Evolutionary conservation across 2,888 invertebrate genomes (phyloP).

Genomic region (Ectemnius cavifrons): DNA sequence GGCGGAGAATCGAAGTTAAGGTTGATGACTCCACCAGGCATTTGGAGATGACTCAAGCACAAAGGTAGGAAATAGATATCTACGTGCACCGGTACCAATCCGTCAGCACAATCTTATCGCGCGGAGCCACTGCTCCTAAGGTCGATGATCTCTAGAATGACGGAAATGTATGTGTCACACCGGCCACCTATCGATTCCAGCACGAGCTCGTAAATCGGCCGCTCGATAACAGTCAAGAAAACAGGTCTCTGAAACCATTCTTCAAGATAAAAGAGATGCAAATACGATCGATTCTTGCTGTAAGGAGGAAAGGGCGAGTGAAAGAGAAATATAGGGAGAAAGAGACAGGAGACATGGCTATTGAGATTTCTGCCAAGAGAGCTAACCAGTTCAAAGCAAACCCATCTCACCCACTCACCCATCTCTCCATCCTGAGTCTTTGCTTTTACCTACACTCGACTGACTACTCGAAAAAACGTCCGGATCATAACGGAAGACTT

Average conservation of each 20-base stretch:
- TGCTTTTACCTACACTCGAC: too few species aligned
- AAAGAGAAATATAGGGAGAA: too few species aligned
- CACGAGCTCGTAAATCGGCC: background rate
- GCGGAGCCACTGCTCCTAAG: slow-evolving; percentile 44
- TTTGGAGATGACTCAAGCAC: too few species aligned
- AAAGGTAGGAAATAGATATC: slow-evolving; percentile 16
- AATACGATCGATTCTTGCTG: slow-evolving; percentile 3
- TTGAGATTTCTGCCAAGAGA: too few species aligned
- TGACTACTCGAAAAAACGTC: too few species aligned
- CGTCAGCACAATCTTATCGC: slow-evolving; percentile 53
- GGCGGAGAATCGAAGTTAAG: too few species aligned
- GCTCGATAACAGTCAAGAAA: background rate
- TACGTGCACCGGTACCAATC: slow-evolving; percentile 49
- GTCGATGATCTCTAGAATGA: slow-evolving; percentile 53
- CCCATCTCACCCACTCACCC: too few species aligned
- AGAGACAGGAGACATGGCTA: too few species aligned
- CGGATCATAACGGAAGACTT: too few species aligned
- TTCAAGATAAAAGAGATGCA: background rate
- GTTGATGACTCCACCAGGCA: too few species aligned
- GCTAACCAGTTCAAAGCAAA: too few species aligned
- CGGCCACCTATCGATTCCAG: slow-evolving; percentile 6
- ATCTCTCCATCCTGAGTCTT: too few species aligned
- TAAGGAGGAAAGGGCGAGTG: background rate
- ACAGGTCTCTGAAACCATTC: background rate
- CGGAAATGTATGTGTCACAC: slow-evolving; percentile 33